These are phyloP conservation scores for Montipora sp. DNA, from an alignment of 64 coral and sea anemone species.

Conservation along the genomic window DNA sequence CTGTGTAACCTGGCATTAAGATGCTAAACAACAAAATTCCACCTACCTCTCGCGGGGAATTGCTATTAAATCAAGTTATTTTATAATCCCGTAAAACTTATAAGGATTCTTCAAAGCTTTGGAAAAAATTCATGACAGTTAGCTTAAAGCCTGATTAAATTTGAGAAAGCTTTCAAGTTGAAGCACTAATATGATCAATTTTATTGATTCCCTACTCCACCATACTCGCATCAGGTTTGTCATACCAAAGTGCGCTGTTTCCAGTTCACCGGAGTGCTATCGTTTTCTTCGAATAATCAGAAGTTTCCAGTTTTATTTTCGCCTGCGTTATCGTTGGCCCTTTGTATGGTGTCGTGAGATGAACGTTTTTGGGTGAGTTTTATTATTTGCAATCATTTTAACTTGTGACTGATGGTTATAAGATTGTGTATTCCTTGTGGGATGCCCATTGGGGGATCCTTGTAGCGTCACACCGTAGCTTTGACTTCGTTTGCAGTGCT, in stretches of 20 bases:
- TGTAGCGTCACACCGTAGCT: too few species aligned
- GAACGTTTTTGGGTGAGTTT: not conserved
- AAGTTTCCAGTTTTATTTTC: not conserved
- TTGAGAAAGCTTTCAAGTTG: too few species aligned
- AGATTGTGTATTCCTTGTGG: too few species aligned
- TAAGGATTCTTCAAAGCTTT: not conserved
- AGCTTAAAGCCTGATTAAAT: too few species aligned
- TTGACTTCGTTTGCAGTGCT: too few species aligned
- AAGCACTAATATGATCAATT: not conserved
- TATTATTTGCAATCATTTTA: not conserved
- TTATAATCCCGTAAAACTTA: too few species aligned
- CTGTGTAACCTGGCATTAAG: constrained; percentile 22
- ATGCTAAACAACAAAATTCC: not conserved
- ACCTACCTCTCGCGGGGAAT: not conserved
- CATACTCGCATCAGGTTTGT: not conserved
- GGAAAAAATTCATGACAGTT: not conserved
- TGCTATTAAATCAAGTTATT: too few species aligned
- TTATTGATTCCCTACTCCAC: not conserved
- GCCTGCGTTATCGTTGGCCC: not conserved
- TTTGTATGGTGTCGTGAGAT: not conserved
- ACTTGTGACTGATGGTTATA: too few species aligned
- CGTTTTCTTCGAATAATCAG: not conserved
- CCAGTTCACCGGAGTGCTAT: not conserved
- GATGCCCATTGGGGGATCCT: too few species aligned
- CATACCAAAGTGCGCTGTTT: not conserved